Evolutionary conservation across 2,797 vertebrate genomes (phyloP), one percentile per base, ranked within the genome.

Genomic region (Mus spretus): DNA sequence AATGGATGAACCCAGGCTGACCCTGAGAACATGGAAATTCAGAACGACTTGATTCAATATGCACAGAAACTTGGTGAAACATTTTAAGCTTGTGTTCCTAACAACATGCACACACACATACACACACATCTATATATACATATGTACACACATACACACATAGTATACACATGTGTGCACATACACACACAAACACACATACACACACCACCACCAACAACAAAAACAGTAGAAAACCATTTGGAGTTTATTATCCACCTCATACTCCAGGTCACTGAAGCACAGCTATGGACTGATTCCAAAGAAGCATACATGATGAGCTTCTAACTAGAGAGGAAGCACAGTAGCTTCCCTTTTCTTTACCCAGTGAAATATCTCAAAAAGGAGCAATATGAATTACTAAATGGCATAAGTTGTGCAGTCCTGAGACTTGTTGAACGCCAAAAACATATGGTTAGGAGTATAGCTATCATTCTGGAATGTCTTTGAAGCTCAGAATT

Each of bases 11-110:
- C 93, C 53, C 22, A 83, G 70, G 34, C 19, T 96, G 90, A 97
- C 96, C 91, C 75, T 81, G 72, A 89, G 75, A 95, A 94, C 95
- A 95, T 86, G 40, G 93, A 97, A 96, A 93, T 84, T 85, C 75
- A 89, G 40, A 81, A 91, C 94, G 53, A 87, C 72, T 95, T 95
- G 94, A 91, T 67, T 96, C 79, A 81, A 20, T 11, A 17, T 82
- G 37, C 53, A 55, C 31, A 90, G 55, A 70, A 96, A 95, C 47
- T 92, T 84, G 13, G 70, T 70, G 90, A 91, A 91, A 74, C 77
- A 57, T n/a, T 72, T 65, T 82, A 91, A 79, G 74, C 34, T 59
- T 22, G 0, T 59, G 11, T 84, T 96, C 47, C 63, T 92, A 65
- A 55, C 72, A 83, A 20, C 22, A 34, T 28, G 77, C 28, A 44